Conservation (phyloP, 2,797 vertebrate genomes). For the Sebastes steindachneri region DNA sequence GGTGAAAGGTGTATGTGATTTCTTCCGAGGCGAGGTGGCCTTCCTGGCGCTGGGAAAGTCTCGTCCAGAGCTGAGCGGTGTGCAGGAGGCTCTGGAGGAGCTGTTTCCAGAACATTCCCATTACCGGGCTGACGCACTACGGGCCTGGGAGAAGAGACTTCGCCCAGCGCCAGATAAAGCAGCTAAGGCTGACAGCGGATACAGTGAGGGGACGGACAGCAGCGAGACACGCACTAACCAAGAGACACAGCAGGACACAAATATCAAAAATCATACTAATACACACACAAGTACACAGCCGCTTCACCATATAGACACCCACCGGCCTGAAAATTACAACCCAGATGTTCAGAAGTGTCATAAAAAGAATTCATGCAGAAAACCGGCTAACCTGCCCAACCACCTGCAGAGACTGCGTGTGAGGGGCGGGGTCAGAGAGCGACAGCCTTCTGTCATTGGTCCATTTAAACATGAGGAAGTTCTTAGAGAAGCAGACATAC, state of each 20-base stretch:
- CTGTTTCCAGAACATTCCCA: slow-evolving; percentile 87
- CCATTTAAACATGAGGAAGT: slow-evolving; percentile 70
- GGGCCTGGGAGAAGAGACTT: slow-evolving; percentile 84
- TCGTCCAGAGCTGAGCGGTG: slow-evolving; percentile 85
- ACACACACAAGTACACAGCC: background rate
- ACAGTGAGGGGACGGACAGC: slow-evolving; percentile 73
- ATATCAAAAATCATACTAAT: slow-evolving; percentile 24
- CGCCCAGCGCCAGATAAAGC: slow-evolving; percentile 82
- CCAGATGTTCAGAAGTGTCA: slow-evolving; percentile 25
- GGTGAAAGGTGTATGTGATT: slow-evolving; percentile 91
- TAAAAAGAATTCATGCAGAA: slow-evolving; percentile 55
- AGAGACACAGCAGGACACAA: slow-evolving; percentile 13
- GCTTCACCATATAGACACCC: background rate
- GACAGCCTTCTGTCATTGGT: slow-evolving; percentile 39
- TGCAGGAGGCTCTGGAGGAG: slow-evolving; percentile 90
- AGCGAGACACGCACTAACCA: slow-evolving; percentile 15
- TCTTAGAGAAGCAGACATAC: slow-evolving; percentile 36
- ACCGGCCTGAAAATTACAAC: slow-evolving; percentile 21
- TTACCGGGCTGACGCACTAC: slow-evolving; percentile 77
- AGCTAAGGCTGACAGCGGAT: slow-evolving; percentile 85
- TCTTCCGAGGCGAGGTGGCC: slow-evolving; percentile 91
- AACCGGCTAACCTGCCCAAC: slow-evolving; percentile 65
- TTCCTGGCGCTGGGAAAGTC: slow-evolving; percentile 91
- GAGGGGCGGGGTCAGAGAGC: slow-evolving; percentile 61
- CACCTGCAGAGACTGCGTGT: slow-evolving; percentile 75